Percentiles rank a stretch among this genome's conserved stretches.
Conservation (phyloP, 2,797 vertebrate species). For the Astyanax mexicanus region DNA sequence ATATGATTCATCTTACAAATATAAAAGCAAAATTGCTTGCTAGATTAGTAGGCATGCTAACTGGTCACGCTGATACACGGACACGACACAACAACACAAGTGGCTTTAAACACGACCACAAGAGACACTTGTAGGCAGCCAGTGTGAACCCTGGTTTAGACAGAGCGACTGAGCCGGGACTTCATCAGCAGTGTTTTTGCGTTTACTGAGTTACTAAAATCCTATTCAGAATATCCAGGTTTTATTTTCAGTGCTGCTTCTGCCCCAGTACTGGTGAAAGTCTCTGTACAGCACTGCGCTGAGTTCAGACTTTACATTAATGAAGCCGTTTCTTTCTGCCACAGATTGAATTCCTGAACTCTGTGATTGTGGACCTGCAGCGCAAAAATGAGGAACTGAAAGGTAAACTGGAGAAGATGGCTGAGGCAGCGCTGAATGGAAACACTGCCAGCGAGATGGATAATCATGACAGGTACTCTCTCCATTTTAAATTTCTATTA, state of each 20-base stretch:
- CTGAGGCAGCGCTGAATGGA: conserved; percentile 92
- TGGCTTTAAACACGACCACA: no score
- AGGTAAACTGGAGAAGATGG: conserved; percentile 91
- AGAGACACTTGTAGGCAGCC: no score
- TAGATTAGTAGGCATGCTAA: no score
- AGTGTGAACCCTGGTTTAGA: no score
- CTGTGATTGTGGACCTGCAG: conserved; percentile 95
- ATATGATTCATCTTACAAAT: no score
- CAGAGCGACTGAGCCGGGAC: no score
- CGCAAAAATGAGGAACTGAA: conserved; percentile 90
- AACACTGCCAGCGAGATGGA: conserved; percentile 85
- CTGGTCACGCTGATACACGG: no score
- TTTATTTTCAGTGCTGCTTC: background rate
- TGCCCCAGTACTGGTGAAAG: background rate
- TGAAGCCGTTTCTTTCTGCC: background rate
- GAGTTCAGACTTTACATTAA: background rate
- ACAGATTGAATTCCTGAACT: conserved; percentile 96
- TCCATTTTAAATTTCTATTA: background rate
- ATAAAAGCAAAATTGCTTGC: no score
- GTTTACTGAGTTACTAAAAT: background rate
- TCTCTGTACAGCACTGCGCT: background rate
- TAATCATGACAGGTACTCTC: conserved; percentile 83
- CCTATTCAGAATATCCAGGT: background rate
- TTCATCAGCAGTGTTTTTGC: background rate
- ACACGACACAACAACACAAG: no score